Evolutionary conservation across 2,888 invertebrate species (phyloP).

Genomic region (Chrysopilus asiliformis): DNA sequence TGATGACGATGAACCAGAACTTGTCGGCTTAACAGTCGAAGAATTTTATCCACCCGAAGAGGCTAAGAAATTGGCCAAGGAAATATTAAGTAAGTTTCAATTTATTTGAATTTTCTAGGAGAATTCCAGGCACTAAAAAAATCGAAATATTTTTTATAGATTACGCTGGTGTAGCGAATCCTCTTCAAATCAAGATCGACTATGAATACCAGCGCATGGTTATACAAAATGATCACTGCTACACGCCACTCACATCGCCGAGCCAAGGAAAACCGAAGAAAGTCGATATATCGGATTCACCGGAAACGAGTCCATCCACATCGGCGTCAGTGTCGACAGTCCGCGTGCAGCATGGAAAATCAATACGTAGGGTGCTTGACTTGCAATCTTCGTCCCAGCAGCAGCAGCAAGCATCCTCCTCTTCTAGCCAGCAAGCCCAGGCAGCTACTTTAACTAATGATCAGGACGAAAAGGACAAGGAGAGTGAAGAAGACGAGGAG

Average conservation of each 20-base stretch:
- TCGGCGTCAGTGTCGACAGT: background rate
- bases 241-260: slow-evolving; percentile 57
- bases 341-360: slow-evolving; percentile 14
- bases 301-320: background rate
- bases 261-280: slow-evolving; percentile 36
- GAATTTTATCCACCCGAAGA: slow-evolving; percentile 46
- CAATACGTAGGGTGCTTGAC: too few species aligned
- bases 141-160: slow-evolving; percentile 19
- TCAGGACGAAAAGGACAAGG: slow-evolving; percentile 10
- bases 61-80: slow-evolving; percentile 34
- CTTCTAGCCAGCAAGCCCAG: too few species aligned
- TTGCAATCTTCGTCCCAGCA: slow-evolving; percentile 16
- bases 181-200: slow-evolving; percentile 28
- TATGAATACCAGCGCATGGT: slow-evolving; percentile 33
- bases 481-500: slow-evolving; percentile 23
- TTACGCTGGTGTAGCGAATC: slow-evolving; percentile 27
- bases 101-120: background rate
- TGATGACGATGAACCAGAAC: slow-evolving; percentile 33
- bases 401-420: too few species aligned
- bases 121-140: background rate
- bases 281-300: too few species aligned
- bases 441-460: slow-evolving; percentile 15
- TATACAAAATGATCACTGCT: slow-evolving; percentile 68
- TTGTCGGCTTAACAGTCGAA: slow-evolving; percentile 51
- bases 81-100: slow-evolving; percentile 32